These are phyloP conservation scores for Coptodon rendalli DNA, from an alignment of 2,113 vertebrate genomes.

Conservation along the genomic window DNA sequence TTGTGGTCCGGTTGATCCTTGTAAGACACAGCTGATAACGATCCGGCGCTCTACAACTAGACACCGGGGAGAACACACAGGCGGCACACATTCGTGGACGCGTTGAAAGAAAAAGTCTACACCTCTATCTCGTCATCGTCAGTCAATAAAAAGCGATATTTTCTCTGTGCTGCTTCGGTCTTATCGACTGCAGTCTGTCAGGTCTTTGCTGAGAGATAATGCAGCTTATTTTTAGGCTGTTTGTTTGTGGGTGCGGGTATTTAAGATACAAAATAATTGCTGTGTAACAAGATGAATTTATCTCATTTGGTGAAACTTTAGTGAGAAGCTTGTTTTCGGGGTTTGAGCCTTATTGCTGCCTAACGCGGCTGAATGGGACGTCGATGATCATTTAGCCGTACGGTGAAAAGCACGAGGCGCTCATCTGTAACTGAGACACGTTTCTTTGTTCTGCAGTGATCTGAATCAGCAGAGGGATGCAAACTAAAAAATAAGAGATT, in stretches of 20 bases:
- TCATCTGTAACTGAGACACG: background rate
- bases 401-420: background rate
- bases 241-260: background rate
- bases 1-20: slow-evolving; percentile 31
- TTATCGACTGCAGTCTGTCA: background rate
- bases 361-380: background rate
- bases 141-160: slow-evolving; percentile 18
- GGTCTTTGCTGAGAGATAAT: background rate
- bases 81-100: background rate
- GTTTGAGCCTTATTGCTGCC: background rate
- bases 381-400: background rate
- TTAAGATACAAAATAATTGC: background rate
- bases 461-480: background rate
- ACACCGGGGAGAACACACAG: slow-evolving; percentile 20
- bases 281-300: background rate
- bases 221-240: background rate
- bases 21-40: slow-evolving; percentile 45
- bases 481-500: background rate
- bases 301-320: background rate
- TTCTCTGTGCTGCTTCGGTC: background rate
- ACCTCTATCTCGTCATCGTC: slow-evolving; percentile 20
- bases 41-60: slow-evolving; percentile 23
- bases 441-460: slow-evolving; percentile 17
- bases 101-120: background rate
- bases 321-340: background rate